Conservation (phyloP, 2,113 vertebrate genomes). For the Nycticryphes semicollaris region DNA sequence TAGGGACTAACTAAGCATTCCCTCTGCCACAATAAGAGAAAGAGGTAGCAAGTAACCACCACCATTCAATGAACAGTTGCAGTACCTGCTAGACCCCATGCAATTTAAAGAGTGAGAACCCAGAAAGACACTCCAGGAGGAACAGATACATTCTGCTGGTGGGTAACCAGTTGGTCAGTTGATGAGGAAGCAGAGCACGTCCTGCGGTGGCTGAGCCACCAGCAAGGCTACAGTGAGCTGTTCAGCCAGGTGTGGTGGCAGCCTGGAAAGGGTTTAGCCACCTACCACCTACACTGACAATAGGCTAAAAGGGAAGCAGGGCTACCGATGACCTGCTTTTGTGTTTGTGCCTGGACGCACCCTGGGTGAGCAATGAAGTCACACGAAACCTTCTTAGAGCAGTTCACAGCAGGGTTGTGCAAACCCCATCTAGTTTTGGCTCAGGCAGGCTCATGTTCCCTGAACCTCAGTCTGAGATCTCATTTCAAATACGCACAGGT, state of each 20-base stretch:
- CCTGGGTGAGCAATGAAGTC: background rate
- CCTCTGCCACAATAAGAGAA: background rate
- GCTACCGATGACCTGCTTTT: background rate
- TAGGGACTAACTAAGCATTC: background rate
- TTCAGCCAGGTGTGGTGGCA: no score
- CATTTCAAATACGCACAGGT: conserved; percentile 16
- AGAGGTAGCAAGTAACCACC: background rate
- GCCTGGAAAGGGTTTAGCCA: background rate
- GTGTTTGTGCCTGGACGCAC: background rate
- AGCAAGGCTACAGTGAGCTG: background rate
- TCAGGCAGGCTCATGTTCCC: background rate
- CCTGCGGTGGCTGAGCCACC: background rate
- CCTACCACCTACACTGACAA: background rate
- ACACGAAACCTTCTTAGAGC: background rate
- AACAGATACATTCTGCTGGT: background rate
- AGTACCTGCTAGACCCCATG: background rate
- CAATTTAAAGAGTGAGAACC: background rate
- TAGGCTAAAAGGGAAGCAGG: fast-evolving
- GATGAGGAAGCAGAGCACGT: background rate
- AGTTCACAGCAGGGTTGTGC: background rate
- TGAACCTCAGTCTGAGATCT: background rate
- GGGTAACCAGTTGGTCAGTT: background rate
- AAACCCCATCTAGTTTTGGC: background rate
- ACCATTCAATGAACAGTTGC: background rate
- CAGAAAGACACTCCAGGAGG: background rate